Evolutionary conservation across 2,797 vertebrate species (phyloP), one percentile per base, ranked within the genome.

Genomic region (Pangasius macronema): DNA sequence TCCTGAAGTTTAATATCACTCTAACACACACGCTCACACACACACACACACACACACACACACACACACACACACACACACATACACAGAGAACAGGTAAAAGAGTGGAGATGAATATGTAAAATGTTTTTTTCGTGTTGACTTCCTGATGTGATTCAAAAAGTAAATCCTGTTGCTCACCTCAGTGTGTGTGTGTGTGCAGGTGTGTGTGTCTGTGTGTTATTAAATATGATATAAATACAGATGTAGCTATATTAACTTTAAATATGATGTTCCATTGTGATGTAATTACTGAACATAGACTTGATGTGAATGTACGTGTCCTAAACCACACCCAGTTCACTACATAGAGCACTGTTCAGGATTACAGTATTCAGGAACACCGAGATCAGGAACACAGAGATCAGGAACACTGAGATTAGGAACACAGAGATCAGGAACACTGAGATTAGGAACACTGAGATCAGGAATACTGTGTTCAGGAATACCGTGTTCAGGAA

Each of bases 271-370:
- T 46, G 67, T 36, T 70, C 33, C 16, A 27, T 13, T 5, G 20
- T 27, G 11, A 5, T 75, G 42, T 49, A 16, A n/a, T 49, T 75
- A 75, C 16, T 72, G 68, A 72, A 42, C 20, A 39, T 8, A 75
- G 72, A 75, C 22, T 75, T 0, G 18, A 80, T 22, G 9, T 55
- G 53, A 59, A 20, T 36, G 77, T 81, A 24, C 2, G 18, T 2
- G 77, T 59, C 53, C 55, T 39, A 27, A 81, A 81, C 77, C 33
- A 59, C 77, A 81, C 77, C 77, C 33, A 14, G 20, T 24, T 33
- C 77, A 57, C 33, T 27, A 57, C 33, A 24, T 13, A 81, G 53
- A 24, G 30, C 30, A 57, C 30, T 55, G 20, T 57, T 57, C 1
- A 59, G 5, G 5, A 24, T 1, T 61, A 20, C 3, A 61, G 57